phyloP scores from a whole-genome alignment of 2,888 invertebrate species.

The Rugalucina vietnamica region DNA sequence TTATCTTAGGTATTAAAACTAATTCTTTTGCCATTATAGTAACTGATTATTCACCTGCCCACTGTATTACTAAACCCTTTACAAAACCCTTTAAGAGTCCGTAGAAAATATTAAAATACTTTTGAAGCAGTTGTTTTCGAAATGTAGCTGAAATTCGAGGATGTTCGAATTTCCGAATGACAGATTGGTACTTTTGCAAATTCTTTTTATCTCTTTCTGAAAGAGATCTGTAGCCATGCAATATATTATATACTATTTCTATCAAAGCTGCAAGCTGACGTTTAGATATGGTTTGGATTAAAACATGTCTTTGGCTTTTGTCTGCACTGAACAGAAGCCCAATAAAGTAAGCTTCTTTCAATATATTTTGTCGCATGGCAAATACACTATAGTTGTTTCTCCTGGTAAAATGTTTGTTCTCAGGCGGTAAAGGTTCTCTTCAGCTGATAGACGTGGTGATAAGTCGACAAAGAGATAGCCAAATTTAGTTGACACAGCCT shows the following conservation, averaged over 20 bases:
- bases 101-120: no score
- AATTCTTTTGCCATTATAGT: not conserved
- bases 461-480: slow-evolving; percentile 21
- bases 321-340: not conserved
- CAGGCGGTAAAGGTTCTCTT: slow-evolving; percentile 10
- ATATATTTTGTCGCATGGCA: not conserved
- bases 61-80: no score
- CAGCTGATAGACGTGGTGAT: slow-evolving; percentile 7
- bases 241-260: not conserved
- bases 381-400: slow-evolving; percentile 7
- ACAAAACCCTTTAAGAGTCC: no score
- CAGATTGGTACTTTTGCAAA: no score
- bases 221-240: not conserved
- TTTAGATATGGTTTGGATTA: not conserved
- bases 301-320: not conserved
- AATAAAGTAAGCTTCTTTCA: slow-evolving; percentile 18
- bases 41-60: no score
- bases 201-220: not conserved
- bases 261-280: not conserved
- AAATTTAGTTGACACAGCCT: not conserved
- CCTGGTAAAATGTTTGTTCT: slow-evolving; percentile 15
- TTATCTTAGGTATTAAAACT: not conserved
- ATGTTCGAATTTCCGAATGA: no score
- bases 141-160: no score
- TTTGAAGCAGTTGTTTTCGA: no score